Percentiles rank a stretch among this genome's conserved stretches.
These are phyloP conservation scores for Rhegmatorhina hoffmannsi DNA, from an alignment of 2,113 vertebrate genomes.

Conservation along the genomic window DNA sequence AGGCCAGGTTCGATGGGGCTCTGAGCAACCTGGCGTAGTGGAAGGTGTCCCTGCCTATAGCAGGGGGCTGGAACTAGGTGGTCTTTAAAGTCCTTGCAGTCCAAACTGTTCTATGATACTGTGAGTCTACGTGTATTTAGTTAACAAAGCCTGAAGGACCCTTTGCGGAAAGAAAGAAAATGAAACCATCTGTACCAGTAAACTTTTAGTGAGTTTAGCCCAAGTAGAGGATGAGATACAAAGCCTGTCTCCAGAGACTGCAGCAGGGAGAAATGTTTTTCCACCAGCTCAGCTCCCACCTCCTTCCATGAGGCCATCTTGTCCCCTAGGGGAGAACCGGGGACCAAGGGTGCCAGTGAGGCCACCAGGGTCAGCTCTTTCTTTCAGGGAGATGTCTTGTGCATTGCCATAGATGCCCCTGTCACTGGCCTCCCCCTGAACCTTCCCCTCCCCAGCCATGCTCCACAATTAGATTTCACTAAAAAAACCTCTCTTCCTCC, in stretches of 20 bases:
- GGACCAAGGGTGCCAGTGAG: rapidly evolving
- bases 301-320: neutral
- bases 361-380: neutral
- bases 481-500: constrained; percentile 61
- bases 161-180: neutral
- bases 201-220: neutral
- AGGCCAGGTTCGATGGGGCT: neutral
- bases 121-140: neutral
- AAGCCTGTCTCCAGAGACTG: neutral
- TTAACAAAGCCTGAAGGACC: neutral
- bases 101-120: neutral
- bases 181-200: neutral
- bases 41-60: neutral
- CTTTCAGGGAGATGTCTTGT: neutral
- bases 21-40: neutral
- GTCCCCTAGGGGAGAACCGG: rapidly evolving
- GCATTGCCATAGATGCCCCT: neutral
- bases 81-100: neutral
- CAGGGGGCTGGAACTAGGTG: neutral
- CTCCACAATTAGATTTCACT: constrained; percentile 57
- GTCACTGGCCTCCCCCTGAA: constrained; percentile 41
- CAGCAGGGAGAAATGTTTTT: neutral
- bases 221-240: rapidly evolving
- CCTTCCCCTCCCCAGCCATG: neutral
- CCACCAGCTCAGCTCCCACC: neutral